These are phyloP conservation scores for Rattus rattus DNA, from an alignment of 2,113 vertebrate genomes.

Conservation along the genomic window DNA sequence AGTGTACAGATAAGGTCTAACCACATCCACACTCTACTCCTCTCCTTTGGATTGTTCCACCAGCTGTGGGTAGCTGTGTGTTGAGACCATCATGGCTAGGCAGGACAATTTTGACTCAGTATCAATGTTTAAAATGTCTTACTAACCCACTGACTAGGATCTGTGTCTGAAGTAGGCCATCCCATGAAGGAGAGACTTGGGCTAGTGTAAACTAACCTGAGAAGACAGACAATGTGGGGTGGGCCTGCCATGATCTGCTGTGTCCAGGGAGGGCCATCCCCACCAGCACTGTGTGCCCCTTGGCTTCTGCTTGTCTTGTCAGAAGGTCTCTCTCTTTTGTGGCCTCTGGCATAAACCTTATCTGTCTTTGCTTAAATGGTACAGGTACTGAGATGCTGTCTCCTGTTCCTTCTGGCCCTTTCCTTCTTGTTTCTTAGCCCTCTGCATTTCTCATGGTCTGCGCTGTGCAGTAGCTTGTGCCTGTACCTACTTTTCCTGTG, in stretches of 20 bases:
- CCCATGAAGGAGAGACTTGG: no score
- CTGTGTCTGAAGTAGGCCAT: background rate
- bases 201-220: background rate
- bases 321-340: rapidly evolving
- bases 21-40: rapidly evolving
- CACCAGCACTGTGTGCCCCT: background rate
- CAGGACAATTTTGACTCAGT: background rate
- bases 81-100: background rate
- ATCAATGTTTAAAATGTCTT: rapidly evolving
- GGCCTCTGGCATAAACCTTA: background rate
- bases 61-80: background rate
- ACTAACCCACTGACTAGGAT: background rate
- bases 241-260: background rate
- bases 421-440: background rate
- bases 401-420: background rate
- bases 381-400: background rate
- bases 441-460: rapidly evolving
- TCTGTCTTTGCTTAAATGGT: background rate
- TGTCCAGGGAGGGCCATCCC: no score
- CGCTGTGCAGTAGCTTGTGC: background rate
- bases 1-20: rapidly evolving
- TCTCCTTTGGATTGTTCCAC: rapidly evolving
- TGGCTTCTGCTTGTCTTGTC: background rate
- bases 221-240: background rate
- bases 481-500: background rate